A percentile compares a stretch with the other conserved stretches of the same genome.
Conservation (phyloP, 2,113 vertebrate species). For the Gallinago jamesoni region DNA sequence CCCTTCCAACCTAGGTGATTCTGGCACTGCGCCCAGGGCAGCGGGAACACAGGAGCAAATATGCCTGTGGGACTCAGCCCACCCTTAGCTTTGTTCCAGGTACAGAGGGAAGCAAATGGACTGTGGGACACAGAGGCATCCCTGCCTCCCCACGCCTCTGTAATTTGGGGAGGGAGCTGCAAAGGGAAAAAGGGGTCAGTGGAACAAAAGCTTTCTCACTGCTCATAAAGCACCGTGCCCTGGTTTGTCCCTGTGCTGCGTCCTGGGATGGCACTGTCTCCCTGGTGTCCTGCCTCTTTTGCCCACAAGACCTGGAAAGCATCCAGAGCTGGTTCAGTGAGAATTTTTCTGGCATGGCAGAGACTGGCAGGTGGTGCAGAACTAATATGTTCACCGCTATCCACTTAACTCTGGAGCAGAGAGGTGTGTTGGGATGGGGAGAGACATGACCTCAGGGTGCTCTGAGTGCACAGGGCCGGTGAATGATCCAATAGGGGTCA, state of each 20-base stretch:
- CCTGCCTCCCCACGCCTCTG: not conserved
- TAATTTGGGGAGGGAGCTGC: not conserved
- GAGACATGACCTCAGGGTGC: not conserved
- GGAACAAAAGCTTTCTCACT: not conserved
- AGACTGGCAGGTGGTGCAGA: not conserved
- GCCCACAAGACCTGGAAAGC: not conserved
- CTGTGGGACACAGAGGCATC: rapidly evolving
- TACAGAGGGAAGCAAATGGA: not conserved
- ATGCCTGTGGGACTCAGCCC: rapidly evolving
- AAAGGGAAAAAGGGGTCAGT: not conserved
- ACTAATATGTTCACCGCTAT: not conserved
- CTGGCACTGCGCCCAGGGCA: too few relatives aligned
- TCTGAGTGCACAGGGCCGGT: not conserved
- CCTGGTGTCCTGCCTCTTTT: not conserved
- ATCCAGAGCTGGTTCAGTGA: not conserved
- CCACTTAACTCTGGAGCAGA: not conserved
- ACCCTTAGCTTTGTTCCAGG: rapidly evolving
- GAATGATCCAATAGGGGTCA: not conserved
- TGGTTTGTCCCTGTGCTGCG: not conserved
- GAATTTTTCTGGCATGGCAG: not conserved
- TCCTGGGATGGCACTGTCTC: not conserved
- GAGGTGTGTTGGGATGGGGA: not conserved
- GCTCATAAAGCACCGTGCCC: not conserved
- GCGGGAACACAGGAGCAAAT: rapidly evolving
- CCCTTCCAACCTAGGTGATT: too few relatives aligned